Conservation (phyloP, 1,140 invertebrate genomes). For the Eciton burchellii region DNA sequence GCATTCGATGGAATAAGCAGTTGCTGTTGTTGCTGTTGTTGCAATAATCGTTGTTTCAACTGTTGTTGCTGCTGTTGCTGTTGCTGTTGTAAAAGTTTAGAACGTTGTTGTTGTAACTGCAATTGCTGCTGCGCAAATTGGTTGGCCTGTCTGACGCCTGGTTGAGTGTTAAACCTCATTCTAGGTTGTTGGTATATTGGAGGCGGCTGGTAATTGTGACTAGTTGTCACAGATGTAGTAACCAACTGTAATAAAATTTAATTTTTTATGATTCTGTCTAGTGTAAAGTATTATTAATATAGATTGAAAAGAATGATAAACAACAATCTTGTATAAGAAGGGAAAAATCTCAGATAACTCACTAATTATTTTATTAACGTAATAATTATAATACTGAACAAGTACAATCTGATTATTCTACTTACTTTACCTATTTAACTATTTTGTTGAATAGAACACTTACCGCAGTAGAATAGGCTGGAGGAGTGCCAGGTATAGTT, state of each 20-base stretch:
- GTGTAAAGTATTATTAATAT: not conserved
- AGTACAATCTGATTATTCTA: no score
- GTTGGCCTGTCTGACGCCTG: slow-evolving; percentile 77
- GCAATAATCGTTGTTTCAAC: slow-evolving; percentile 87
- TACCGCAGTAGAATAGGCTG: slow-evolving; percentile 89
- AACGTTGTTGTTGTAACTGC: slow-evolving; percentile 81
- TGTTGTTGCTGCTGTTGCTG: slow-evolving; percentile 84
- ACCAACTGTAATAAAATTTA: slow-evolving; percentile 77
- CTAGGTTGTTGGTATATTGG: slow-evolving; percentile 85
- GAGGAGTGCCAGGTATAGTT: slow-evolving; percentile 87
- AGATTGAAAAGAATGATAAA: not conserved
- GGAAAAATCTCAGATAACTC: no score
- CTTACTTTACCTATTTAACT: no score
- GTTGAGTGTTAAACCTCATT: slow-evolving; percentile 81
- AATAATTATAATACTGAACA: no score
- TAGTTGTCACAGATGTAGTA: slow-evolving; percentile 82
- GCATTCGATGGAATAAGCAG: slow-evolving; percentile 89
- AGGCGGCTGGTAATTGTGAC: slow-evolving; percentile 84
- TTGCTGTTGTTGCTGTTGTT: slow-evolving; percentile 91
- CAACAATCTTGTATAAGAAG: no score
- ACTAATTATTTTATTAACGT: no score
- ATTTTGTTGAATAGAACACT: slow-evolving; percentile 71
- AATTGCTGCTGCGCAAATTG: slow-evolving; percentile 82
- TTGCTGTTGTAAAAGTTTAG: slow-evolving; percentile 82
- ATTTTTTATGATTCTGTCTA: not conserved